phyloP scores from a whole-genome alignment of 2,797 vertebrate species.

The Channa striata region DNA sequence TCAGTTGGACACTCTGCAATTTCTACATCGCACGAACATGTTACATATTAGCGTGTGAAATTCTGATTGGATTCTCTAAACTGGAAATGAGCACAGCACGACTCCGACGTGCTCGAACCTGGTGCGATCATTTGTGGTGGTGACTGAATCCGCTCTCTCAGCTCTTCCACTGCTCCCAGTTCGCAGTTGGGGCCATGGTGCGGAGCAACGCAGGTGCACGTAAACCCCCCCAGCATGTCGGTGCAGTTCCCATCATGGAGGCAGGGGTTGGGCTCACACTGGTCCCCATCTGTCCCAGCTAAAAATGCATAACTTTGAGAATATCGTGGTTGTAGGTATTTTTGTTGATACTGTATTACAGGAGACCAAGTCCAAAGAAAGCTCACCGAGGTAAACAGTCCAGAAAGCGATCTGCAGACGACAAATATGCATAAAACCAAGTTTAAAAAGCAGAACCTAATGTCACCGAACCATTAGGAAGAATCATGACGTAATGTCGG shows the following conservation, averaged over 20 bases:
- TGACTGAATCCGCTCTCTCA: too few relatives aligned
- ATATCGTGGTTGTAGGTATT: too few relatives aligned
- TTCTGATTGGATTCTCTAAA: too few relatives aligned
- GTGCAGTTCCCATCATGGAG: conserved; percentile 85
- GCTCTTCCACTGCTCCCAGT: conserved; percentile 58
- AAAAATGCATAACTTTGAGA: too few relatives aligned
- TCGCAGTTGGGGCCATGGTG: conserved; percentile 85
- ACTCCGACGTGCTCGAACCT: conserved; percentile 35
- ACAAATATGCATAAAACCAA: conserved; percentile 19
- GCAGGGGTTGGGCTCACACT: conserved; percentile 88
- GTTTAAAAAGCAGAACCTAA: background rate
- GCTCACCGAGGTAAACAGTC: conserved; percentile 85
- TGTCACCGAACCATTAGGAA: too few relatives aligned
- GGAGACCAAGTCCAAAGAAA: background rate
- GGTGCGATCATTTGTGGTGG: background rate
- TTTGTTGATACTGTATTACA: background rate
- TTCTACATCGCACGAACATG: conserved; percentile 68
- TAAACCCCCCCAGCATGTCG: conserved; percentile 84
- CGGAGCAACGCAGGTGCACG: conserved; percentile 83
- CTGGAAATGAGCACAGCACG: too few relatives aligned
- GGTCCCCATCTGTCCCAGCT: conserved; percentile 78
- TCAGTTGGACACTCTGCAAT: conserved; percentile 82
- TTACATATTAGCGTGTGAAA: too few relatives aligned
- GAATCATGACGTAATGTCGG: too few relatives aligned
- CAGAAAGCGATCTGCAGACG: conserved; percentile 85